Conservation (phyloP, 1,140 invertebrate species). For the Cyphomyrmex costatus region DNA sequence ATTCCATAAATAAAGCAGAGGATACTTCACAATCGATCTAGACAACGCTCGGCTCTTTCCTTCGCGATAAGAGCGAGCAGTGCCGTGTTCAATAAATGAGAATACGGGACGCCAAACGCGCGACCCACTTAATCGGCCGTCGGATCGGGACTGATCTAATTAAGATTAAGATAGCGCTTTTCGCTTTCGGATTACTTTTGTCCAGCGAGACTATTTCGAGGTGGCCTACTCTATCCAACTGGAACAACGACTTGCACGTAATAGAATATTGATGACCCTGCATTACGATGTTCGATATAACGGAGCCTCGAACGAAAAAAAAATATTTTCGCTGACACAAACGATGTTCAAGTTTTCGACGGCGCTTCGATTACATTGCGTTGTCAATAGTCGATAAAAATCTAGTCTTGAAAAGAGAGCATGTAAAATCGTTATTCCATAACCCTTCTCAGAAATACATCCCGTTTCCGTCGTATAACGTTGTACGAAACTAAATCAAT, state of each 20-base stretch:
- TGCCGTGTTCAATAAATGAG: slow-evolving; percentile 40
- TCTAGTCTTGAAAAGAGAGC: not conserved
- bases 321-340: slow-evolving; percentile 4
- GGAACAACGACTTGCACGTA: slow-evolving; percentile 65
- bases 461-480: not conserved
- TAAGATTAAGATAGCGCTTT: slow-evolving; percentile 51
- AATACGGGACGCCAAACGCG: slow-evolving; percentile 28
- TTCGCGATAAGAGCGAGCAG: slow-evolving; percentile 35
- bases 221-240: slow-evolving; percentile 66
- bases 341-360: not conserved
- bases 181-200: slow-evolving; percentile 65
- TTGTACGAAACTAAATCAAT: too few species aligned
- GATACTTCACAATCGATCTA: slow-evolving; percentile 28
- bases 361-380: slow-evolving; percentile 16
- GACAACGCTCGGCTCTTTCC: slow-evolving; percentile 17
- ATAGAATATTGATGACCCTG: slow-evolving; percentile 64
- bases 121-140: slow-evolving; percentile 46
- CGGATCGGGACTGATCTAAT: slow-evolving; percentile 44
- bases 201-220: slow-evolving; percentile 65
- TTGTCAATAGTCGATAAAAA: not conserved
- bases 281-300: slow-evolving; percentile 58
- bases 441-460: not conserved
- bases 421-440: not conserved
- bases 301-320: slow-evolving; percentile 14
- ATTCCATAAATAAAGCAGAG: slow-evolving; percentile 53